phyloP scores from a whole-genome alignment of 2,888 invertebrate genomes.

The Microctonus aethiopoides region DNA sequence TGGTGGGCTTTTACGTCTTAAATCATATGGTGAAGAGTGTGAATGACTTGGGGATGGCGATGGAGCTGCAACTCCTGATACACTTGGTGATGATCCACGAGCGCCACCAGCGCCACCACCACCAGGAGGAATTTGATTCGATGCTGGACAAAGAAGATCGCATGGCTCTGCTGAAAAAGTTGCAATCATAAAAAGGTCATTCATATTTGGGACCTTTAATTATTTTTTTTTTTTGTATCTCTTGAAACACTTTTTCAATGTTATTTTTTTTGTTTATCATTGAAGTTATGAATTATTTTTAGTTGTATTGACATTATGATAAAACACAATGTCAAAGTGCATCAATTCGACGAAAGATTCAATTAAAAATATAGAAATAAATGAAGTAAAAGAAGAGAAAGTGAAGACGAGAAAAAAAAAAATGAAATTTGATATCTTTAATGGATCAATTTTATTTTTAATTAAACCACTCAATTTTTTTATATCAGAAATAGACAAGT shows the following conservation, averaged over 20 bases:
- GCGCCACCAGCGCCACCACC: slow-evolving; percentile 71
- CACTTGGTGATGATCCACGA: slow-evolving; percentile 67
- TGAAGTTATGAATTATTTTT: neutral
- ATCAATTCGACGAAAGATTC: neutral
- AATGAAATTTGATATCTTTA: neutral
- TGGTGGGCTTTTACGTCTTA: slow-evolving; percentile 86
- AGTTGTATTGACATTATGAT: neutral
- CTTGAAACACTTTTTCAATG: neutral
- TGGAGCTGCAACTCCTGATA: slow-evolving; percentile 64
- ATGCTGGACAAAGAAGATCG: slow-evolving; percentile 79
- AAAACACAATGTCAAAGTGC: neutral
- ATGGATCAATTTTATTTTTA: neutral
- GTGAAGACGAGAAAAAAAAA: slow-evolving; percentile 11
- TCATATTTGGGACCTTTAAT: neutral
- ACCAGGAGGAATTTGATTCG: slow-evolving; percentile 60
- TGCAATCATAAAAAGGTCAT: neutral
- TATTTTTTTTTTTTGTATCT: neutral
- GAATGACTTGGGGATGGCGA: slow-evolving; percentile 64
- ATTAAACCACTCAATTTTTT: neutral
- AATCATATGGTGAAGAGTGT: slow-evolving; percentile 91
- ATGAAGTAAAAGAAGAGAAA: neutral
- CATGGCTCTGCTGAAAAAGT: slow-evolving; percentile 77
- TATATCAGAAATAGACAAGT: neutral
- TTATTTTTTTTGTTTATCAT: neutral
- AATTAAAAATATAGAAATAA: neutral